Base-by-base conservation (phyloP, 2,113 vertebrate genomes). In the Bambusicola thoracicus region DNA sequence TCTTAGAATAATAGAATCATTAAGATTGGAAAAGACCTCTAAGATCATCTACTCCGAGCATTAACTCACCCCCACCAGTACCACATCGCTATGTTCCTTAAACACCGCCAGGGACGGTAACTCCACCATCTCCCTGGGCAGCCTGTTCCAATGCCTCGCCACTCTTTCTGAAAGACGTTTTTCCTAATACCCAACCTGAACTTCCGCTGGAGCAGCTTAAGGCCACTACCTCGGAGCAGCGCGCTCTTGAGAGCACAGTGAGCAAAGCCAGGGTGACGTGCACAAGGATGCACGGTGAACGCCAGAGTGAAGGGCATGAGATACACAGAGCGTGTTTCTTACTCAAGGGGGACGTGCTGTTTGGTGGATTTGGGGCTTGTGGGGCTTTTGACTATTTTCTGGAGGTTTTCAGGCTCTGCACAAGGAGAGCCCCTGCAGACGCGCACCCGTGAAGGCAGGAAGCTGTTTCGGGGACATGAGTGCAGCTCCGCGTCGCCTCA, bases 401-500 rank as follows among this genome's bases (percentile, higher is more conserved):
- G 0, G 13, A 29, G 40, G 9, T 48, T 34, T 87, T 72, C n/a
- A 12, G 76, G 51, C 22, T 30, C 41, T 48, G 30, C 85, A 46
- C 1, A 6, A 63, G 38, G 61, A 80, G 53, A 59, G 27, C 19
- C n/a, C n/a, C 41, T 0, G 0, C 2, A 36, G 51, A 21, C 12
- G 8, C 5, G 20, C 20, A 59, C 13, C 19, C 0, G 2, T 6
- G 76, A 25, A 74, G 65, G 65, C 0, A 0, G 58, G 49, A 81
- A 85, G 76, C 68, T 0, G 1, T 27, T 14, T 8, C 43, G 22
- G 53, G 83, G 94, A 82, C 94, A 91, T 80, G 34, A 94, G 80
- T 34, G 1, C 14, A 95, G 92, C 87, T 93, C 80, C 44, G 8
- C 89, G 0, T 69, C 94, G 92, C 92, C 88, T 96, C 96, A 97